Evolutionary conservation across 2,888 invertebrate species (phyloP).

Genomic region (Xestia rhomboidea): DNA sequence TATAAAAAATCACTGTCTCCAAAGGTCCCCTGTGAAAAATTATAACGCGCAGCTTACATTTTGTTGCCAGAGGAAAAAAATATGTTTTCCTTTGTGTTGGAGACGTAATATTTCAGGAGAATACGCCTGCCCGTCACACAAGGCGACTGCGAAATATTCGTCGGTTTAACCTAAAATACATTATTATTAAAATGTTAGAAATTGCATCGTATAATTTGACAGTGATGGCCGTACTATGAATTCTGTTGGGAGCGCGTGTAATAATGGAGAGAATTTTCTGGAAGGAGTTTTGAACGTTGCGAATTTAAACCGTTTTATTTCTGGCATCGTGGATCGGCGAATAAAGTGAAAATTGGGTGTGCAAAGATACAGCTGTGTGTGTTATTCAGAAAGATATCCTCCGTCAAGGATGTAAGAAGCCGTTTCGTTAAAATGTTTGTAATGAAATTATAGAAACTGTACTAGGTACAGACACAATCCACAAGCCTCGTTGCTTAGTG

Average conservation of each 20-base stretch:
- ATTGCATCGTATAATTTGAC: conserved; percentile 69
- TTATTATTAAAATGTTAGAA: conserved; percentile 69
- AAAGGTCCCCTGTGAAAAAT: conserved; percentile 81
- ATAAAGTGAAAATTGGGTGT: neutral
- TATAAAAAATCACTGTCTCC: conserved; percentile 72
- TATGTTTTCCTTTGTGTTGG: conserved; percentile 78
- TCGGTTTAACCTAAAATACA: conserved; percentile 67
- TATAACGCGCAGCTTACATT: conserved; percentile 74
- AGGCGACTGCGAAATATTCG: conserved; percentile 59
- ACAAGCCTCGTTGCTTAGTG: too few species aligned
- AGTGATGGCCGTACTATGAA: conserved; percentile 66
- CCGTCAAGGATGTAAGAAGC: neutral
- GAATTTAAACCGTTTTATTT: conserved; percentile 15
- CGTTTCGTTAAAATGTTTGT: neutral
- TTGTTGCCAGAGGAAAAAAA: conserved; percentile 73
- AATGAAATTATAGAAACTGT: neutral
- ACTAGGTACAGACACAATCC: too few species aligned
- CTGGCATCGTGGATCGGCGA: neutral
- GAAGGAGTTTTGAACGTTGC: conserved; percentile 24
- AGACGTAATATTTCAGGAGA: conserved; percentile 75
- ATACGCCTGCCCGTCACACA: conserved; percentile 63
- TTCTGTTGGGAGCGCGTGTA: conserved; percentile 49
- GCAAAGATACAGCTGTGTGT: neutral
- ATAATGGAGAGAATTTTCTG: conserved; percentile 47
- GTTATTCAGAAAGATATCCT: neutral